Conservation (phyloP, 2,113 vertebrate species). For the Corythaeola cristata region DNA sequence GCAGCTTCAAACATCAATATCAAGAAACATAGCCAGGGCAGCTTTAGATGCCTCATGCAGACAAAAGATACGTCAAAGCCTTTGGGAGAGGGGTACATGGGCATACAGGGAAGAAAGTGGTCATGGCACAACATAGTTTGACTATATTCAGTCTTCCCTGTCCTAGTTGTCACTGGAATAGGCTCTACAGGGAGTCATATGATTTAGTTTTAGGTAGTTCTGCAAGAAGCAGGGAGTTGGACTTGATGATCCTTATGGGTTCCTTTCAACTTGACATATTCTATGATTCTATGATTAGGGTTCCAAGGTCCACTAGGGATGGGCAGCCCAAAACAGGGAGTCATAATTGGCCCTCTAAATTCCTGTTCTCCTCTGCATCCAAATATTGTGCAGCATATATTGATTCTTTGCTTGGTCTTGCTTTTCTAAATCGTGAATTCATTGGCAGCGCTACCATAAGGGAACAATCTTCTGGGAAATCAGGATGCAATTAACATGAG, state of each 20-base stretch:
- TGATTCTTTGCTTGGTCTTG: neutral
- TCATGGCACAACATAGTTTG: neutral
- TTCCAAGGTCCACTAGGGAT: neutral
- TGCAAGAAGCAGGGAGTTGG: too few relatives aligned
- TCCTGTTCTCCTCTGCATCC: neutral
- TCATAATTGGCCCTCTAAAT: neutral
- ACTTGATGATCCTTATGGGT: too few relatives aligned
- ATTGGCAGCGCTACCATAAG: neutral
- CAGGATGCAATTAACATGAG: neutral
- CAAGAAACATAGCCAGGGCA: neutral
- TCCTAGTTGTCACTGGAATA: neutral
- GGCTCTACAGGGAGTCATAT: neutral
- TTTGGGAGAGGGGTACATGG: neutral
- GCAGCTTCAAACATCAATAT: neutral
- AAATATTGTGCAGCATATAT: neutral
- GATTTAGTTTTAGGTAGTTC: neutral
- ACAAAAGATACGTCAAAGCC: neutral
- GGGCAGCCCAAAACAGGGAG: neutral
- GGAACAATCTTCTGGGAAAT: neutral
- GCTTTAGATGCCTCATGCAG: neutral
- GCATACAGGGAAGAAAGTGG: neutral
- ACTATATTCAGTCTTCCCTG: neutral
- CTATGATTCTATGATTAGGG: neutral
- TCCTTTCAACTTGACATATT: neutral
- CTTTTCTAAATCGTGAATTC: neutral